Base-by-base conservation (phyloP, 2,888 invertebrate genomes). In the Augochlorella aurata region DNA sequence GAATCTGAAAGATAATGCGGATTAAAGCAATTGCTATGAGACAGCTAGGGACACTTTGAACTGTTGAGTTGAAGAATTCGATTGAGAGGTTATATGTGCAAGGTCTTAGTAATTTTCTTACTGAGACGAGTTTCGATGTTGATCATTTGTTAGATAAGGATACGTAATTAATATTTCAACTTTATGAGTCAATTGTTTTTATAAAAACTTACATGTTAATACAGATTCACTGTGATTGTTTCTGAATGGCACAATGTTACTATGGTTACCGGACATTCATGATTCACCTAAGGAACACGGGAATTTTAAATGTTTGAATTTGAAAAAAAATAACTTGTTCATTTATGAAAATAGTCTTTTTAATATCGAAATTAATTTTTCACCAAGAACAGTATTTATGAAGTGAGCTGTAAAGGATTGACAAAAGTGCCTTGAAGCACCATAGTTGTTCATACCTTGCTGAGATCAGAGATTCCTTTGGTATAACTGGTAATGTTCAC, bases 381-480 rank as follows among this genome's bases (percentile, higher is more conserved):
- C 16, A 16, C 29, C 0, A 29, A 58, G 58, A 0, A 16, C 52
- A 69, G 29, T 38, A 44, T 44, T 65, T 65, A 65, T 12, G 7
- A 65, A 1, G 1, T 38, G 38, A 44, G 9, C 68, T 14, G 16
- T 12, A 24, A 38, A 44, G 52, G 14, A 66, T 79, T 14, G 10
- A 44, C 16, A 50, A 14, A 80, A 79, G 82, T 79, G 74, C 76
- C 80, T 80, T 80, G 47, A 29, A 58, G 18, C 29, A 68, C 47
- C n/a, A 18, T 45, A 24, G 63, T 80, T 54, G 50, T 66, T 47
- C 14, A 21, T 24, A 38, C 45, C 49, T 50, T 58, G 8, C 29
- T 14, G 21, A 74, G 69, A 68, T 73, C 49, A 44, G 49, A 68
- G 45, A 72, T 44, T 47, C 38, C 77, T 47, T 76, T 4, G 45